Percentiles rank a stretch among this genome's conserved stretches.
Evolutionary conservation across 2,888 invertebrate species (phyloP).

Genomic region (Leptinotarsa peninsularis): DNA sequence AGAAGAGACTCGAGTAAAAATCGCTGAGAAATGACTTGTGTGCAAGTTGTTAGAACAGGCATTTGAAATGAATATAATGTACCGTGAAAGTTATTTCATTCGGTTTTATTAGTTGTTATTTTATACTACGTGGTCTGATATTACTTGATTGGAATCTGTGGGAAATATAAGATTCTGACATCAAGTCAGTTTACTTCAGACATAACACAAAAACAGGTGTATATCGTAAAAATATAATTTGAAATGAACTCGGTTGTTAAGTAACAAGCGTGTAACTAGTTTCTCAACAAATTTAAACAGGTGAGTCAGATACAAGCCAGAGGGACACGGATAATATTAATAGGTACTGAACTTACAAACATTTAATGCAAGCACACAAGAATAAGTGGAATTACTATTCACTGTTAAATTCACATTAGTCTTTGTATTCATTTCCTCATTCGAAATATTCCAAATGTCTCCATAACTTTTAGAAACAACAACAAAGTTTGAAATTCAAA

Average conservation of each 20-base stretch:
- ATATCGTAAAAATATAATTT: neutral
- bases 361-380: no score
- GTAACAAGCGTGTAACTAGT: neutral
- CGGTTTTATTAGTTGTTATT: slow-evolving; percentile 7
- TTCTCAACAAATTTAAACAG: neutral
- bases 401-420: no score
- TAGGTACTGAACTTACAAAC: no score
- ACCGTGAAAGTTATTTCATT: slow-evolving; percentile 26
- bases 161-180: slow-evolving; percentile 11
- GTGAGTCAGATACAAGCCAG: no score
- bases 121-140: slow-evolving; percentile 18
- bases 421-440: no score
- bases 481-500: no score
- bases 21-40: slow-evolving; percentile 32
- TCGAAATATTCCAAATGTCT: no score
- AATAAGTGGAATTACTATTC: no score
- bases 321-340: no score
- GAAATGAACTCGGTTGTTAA: neutral
- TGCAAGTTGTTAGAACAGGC: slow-evolving; percentile 25
- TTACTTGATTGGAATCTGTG: slow-evolving; percentile 20
- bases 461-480: no score
- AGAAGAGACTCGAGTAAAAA: slow-evolving; percentile 30
- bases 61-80: slow-evolving; percentile 28
- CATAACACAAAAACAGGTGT: slow-evolving; percentile 9
- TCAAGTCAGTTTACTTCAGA: slow-evolving; percentile 4